Base-by-base conservation (phyloP, 1,140 invertebrate species). In the Drosophila littoralis region DNA sequence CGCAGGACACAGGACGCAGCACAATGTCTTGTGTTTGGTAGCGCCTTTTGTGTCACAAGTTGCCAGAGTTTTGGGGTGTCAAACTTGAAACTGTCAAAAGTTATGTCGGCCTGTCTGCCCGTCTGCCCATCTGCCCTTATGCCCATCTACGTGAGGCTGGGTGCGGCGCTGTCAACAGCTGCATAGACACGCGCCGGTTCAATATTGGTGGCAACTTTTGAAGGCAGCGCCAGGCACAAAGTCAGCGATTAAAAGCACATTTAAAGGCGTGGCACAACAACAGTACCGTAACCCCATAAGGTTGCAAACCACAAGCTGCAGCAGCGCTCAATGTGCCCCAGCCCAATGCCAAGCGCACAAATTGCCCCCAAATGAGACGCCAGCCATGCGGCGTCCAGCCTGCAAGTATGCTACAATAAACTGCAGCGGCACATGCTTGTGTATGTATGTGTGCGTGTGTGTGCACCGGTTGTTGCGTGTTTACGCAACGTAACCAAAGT, bases 401-500 rank as follows among this genome's bases (percentile, higher is more conserved):
- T 78, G 78, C 67, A 81, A 86, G 83, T 84, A 64, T 88, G 84
- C 79, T 74, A 83, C 73, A 83, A 89, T 89, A 79, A 80, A 83
- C 73, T 88, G 83, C 73, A 77, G 33, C 48, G 9, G n/a, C 46
- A 36, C 32, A 12, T 40, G 42, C 51, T 58, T 58, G 50, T 70
- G 48, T 48, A 36, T 59, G 15, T 42, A 17, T 75, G 59, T 38
- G 48, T 52, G 67, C 60, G 40, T 38, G 55, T 67, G 22, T 68
- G 45, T 69, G 54, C 72, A 65, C 67, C 74, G 72, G 70, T 84
- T 85, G 75, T 91, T 91, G 79, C 89, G 82, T 91, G 84, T 84
- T 89, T 88, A 88, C 84, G 84, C 84, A 88, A 88, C 84, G 84
- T 88, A 89, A 88, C 84, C 84, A 84, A 88, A 88, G 84, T 88